These are phyloP conservation scores for Phataginus tetradactyla DNA, from an alignment of 2,797 vertebrate genomes.

Conservation along the genomic window DNA sequence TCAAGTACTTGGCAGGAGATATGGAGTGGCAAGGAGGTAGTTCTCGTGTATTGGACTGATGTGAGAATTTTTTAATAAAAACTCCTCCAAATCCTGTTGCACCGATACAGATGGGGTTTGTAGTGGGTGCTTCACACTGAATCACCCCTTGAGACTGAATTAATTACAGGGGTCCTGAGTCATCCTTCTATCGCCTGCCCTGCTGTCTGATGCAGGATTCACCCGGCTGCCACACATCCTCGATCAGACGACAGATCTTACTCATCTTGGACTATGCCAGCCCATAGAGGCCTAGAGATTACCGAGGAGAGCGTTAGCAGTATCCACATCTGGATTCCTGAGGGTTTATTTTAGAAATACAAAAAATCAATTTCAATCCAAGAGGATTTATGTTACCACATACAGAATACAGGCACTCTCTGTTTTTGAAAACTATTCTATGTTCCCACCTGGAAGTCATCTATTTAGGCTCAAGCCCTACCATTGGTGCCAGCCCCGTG, in stretches of 20 bases:
- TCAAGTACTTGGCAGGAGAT: constrained; percentile 69
- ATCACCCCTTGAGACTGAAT: constrained; percentile 27
- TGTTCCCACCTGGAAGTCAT: not conserved
- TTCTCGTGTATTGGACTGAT: constrained; percentile 62
- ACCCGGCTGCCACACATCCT: not conserved
- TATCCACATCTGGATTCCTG: constrained; percentile 52
- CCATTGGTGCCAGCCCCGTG: rapidly evolving
- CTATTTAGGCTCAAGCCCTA: not conserved
- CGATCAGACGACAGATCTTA: not conserved
- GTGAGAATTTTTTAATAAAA: constrained; percentile 77
- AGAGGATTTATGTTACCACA: constrained; percentile 45
- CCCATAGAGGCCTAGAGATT: constrained; percentile 8
- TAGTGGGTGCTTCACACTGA: constrained; percentile 20
- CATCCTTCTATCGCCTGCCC: not conserved
- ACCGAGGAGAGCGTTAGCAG: constrained; percentile 40
- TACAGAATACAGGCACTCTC: not conserved
- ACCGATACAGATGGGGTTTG: not conserved
- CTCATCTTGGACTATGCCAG: not conserved
- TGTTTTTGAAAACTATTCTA: not conserved
- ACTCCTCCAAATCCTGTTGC: not conserved
- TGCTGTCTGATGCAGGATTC: not conserved
- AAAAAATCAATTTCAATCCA: constrained; percentile 58
- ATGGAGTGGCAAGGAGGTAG: constrained; percentile 23
- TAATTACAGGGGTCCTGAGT: not conserved
- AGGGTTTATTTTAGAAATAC: constrained; percentile 66